Conservation (phyloP, 1,140 invertebrate genomes). For the Diabrotica undecimpunctata region DNA sequence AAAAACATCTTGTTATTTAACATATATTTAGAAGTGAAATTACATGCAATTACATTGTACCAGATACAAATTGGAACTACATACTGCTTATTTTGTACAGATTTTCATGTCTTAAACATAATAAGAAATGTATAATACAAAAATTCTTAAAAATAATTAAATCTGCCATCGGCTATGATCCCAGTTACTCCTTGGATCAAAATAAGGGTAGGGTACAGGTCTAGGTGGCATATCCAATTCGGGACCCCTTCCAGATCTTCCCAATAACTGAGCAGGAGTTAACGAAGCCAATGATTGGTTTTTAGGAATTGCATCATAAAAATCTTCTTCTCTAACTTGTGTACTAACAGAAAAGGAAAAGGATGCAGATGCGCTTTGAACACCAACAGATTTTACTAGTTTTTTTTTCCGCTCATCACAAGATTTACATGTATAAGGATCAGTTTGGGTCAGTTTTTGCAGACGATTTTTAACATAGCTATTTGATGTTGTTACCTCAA, state of each 20-base stretch:
- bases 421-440: conserved; percentile 24
- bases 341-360: conserved; percentile 28
- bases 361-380: conserved; percentile 18
- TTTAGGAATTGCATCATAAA: conserved; percentile 31
- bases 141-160: too few relatives aligned
- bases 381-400: conserved; percentile 16
- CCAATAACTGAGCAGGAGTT: conserved; percentile 40
- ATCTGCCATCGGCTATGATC: too few relatives aligned
- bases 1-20: too few relatives aligned
- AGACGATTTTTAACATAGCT: neutral
- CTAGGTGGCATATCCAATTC: too few relatives aligned
- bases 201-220: too few relatives aligned
- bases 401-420: conserved; percentile 25
- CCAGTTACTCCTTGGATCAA: too few relatives aligned
- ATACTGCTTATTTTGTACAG: too few relatives aligned
- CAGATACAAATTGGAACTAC: too few relatives aligned
- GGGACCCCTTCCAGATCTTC: conserved; percentile 7
- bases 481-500: neutral
- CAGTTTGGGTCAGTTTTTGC: conserved; percentile 20
- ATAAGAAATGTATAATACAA: too few relatives aligned
- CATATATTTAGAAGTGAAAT: too few relatives aligned
- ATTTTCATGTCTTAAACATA: too few relatives aligned
- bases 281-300: conserved; percentile 39
- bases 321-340: conserved; percentile 31
- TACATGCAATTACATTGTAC: too few relatives aligned